A percentile compares a stretch with the other conserved stretches of the same genome.
phyloP scores from a whole-genome alignment of 2,113 vertebrate species.

The Gopherus evgoodei region DNA sequence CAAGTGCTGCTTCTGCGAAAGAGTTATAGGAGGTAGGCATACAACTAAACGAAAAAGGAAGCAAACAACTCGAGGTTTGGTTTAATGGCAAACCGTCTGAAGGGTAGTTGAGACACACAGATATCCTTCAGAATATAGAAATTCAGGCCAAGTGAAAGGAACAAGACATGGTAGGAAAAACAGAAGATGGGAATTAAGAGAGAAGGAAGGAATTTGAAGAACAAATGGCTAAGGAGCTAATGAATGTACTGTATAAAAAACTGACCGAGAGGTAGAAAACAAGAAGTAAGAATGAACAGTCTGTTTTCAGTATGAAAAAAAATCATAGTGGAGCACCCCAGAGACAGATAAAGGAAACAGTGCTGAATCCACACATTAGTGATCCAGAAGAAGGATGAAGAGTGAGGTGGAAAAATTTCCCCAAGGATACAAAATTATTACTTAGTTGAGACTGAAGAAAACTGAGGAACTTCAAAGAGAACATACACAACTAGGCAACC shows the following conservation, averaged over 20 bases:
- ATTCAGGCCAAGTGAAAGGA: not conserved
- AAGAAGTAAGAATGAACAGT: not conserved
- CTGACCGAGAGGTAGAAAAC: not conserved
- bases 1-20: not conserved
- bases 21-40: not conserved
- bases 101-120: not conserved
- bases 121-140: not conserved
- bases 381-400: not conserved
- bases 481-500: not conserved
- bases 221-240: too few relatives aligned
- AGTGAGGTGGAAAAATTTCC: not conserved
- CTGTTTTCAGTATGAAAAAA: not conserved
- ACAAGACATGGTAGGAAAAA: not conserved
- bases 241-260: too few relatives aligned
- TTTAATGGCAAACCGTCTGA: not conserved
- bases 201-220: too few relatives aligned
- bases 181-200: not conserved
- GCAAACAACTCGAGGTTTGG: not conserved
- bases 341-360: not conserved
- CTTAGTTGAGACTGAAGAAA: rapidly evolving
- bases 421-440: not conserved
- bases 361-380: not conserved
- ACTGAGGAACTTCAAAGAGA: not conserved
- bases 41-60: not conserved
- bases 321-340: not conserved